A percentile compares a stretch with the other conserved stretches of the same genome.
Conservation (phyloP, 1,140 invertebrate genomes). For the Dolichoris vasculosae region DNA sequence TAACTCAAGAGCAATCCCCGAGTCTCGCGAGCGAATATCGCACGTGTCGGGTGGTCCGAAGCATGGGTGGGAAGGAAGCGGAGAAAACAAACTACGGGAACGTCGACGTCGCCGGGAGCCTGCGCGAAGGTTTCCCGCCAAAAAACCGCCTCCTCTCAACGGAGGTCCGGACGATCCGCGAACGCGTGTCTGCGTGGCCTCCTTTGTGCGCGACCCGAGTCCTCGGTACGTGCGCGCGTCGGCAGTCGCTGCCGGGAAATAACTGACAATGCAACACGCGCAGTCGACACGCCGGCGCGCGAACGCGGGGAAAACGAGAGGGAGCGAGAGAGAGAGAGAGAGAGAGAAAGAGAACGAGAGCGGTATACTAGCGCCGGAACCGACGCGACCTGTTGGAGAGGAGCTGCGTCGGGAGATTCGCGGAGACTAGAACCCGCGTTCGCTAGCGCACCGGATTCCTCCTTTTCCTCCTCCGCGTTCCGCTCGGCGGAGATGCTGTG, state of each 20-base stretch:
- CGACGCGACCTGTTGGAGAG: conserved; percentile 48
- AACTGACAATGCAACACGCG: conserved; percentile 67
- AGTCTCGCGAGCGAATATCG: no score
- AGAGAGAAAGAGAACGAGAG: conserved; percentile 12
- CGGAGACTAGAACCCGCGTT: conserved; percentile 33
- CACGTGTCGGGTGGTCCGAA: no score
- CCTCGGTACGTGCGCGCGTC: conserved; percentile 54
- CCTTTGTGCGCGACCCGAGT: conserved; percentile 3
- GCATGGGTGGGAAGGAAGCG: no score
- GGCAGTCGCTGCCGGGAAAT: conserved; percentile 72
- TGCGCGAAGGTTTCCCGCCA: background rate
- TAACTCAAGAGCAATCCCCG: no score
- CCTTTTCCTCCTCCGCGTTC: conserved; percentile 26
- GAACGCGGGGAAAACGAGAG: background rate
- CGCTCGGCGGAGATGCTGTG: conserved; percentile 26
- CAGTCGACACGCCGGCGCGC: background rate
- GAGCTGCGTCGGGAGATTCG: conserved; percentile 32
- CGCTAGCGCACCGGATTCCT: conserved; percentile 11
- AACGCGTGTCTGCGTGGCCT: conserved; percentile 57
- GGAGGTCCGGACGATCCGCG: conserved; percentile 54
- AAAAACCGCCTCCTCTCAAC: conserved; percentile 46
- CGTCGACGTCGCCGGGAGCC: no score
- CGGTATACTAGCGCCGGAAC: conserved; percentile 33
- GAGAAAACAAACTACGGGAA: no score
- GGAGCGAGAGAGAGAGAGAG: conserved; percentile 15